Evolutionary conservation across 2,113 vertebrate species (phyloP), one percentile per base, ranked within the genome.

Genomic region (Thalassarche chlororhynchos): DNA sequence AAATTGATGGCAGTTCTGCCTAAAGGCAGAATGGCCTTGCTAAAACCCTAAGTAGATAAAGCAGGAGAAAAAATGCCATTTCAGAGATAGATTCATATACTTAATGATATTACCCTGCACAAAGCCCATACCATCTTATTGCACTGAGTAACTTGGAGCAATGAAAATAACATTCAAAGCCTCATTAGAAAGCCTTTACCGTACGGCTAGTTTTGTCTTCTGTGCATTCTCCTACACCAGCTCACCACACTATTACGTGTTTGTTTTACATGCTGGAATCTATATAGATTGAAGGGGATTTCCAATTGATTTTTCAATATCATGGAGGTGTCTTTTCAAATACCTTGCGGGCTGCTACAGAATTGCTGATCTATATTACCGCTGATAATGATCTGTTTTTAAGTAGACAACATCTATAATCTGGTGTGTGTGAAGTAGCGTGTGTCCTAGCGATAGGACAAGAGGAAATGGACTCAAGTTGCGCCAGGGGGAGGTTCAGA

Each of bases 141-240:
- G 84, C 97, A 91, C 28, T 86, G 89, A 96, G 69, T 96, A 77
- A 91, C 87, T 84, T 84, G 84, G 83, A 93, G 84, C 86, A 89
- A 95, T 93, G 87, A 82, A 93, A 98, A 84, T 96, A 88, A 92
- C 93, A 92, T 96, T 93, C 77, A 96, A 92, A 95, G 76, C 34
- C 84, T 93, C 76, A 82, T 94, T 93, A 90, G 90, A 83, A 87
- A 84, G 52, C 79, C 88, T 78, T 85, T 83, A 61, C 82, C 78
- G 60, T 74, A 85, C 74, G 87, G 77, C 42, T 68, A 38, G 61
- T 80, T 74, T 32, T 89, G 47, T 84, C 91, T 94, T 96, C 90
- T 89, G 81, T 87, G 84, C 64, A 47, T 54, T 69, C 17, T 70
- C 25, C 81, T 82, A 49, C 49, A 84, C 58, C 46, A 71, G 18